Evolutionary conservation across 2,888 invertebrate species (phyloP).

Genomic region (Synanthedon tipuliformis): DNA sequence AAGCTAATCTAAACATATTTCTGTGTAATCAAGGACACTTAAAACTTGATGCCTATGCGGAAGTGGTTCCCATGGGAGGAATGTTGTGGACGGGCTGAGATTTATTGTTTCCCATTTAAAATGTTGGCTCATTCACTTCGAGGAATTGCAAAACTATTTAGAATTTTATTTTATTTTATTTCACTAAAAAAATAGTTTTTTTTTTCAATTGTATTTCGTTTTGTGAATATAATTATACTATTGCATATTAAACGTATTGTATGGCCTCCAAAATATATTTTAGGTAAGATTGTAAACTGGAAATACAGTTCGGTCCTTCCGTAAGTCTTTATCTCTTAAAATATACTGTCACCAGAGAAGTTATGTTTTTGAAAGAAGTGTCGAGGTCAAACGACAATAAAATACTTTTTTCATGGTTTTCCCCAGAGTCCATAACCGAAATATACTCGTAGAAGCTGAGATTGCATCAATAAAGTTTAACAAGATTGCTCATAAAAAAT

Average conservation of each 20-base stretch:
- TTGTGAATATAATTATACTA: too few relatives aligned
- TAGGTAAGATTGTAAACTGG: too few relatives aligned
- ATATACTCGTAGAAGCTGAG: neutral
- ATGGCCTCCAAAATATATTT: too few relatives aligned
- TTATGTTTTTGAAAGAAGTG: neutral
- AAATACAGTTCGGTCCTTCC: too few relatives aligned
- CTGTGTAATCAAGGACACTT: neutral
- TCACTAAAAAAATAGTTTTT: too few relatives aligned
- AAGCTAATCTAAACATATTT: neutral
- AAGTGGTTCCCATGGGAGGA: neutral
- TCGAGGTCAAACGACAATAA: too few relatives aligned
- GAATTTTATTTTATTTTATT: too few relatives aligned
- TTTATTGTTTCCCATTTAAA: neutral
- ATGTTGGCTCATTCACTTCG: neutral
- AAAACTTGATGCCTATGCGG: neutral
- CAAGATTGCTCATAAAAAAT: constrained; percentile 8
- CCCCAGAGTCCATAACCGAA: neutral
- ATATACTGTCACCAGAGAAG: too few relatives aligned
- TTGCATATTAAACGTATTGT: too few relatives aligned
- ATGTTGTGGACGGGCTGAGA: neutral
- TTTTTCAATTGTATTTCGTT: too few relatives aligned
- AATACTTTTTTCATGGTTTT: neutral
- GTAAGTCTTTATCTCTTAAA: too few relatives aligned
- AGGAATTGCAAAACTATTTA: too few relatives aligned
- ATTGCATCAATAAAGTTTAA: constrained; percentile 9